These are phyloP conservation scores for Brachycybe producta DNA, from an alignment of 2,888 invertebrate genomes.

Conservation along the genomic window DNA sequence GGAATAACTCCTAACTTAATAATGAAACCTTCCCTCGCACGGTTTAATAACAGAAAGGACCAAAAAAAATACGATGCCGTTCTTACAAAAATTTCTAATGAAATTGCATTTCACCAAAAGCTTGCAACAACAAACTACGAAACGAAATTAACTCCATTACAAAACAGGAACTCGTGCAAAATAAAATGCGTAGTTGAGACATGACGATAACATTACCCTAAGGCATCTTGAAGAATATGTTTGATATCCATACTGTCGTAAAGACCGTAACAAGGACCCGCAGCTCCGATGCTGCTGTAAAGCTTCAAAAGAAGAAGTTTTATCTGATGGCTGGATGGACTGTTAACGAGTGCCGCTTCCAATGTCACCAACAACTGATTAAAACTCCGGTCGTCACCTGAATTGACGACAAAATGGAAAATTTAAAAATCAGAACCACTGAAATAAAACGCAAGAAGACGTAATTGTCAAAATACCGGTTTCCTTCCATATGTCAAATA, in stretches of 20 bases:
- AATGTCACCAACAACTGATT: conserved; percentile 32
- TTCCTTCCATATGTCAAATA: conserved; percentile 43
- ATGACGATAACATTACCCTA: conserved; percentile 66
- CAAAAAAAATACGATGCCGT: background rate
- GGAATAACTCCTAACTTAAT: too few species aligned
- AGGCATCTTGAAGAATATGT: conserved; percentile 81
- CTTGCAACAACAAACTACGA: too few species aligned
- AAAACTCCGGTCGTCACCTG: conserved; percentile 27
- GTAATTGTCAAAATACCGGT: conserved; percentile 31
- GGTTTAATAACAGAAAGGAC: too few species aligned
- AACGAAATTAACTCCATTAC: too few species aligned
- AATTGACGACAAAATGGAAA: too few species aligned
- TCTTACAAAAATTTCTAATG: too few species aligned
- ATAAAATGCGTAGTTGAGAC: too few species aligned
- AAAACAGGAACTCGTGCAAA: too few species aligned
- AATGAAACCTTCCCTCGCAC: too few species aligned
- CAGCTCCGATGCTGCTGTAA: conserved; percentile 63
- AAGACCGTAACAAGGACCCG: conserved; percentile 55
- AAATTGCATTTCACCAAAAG: too few species aligned
- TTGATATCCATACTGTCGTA: conserved; percentile 75
- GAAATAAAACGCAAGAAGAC: conserved; percentile 4
- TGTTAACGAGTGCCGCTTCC: conserved; percentile 57
- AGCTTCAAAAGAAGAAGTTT: conserved; percentile 70
- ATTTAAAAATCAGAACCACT: background rate
- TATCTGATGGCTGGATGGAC: conserved; percentile 77